Evolutionary conservation across 2,113 vertebrate species (phyloP), one percentile per base, ranked within the genome.

Genomic region (Strix aluco): DNA sequence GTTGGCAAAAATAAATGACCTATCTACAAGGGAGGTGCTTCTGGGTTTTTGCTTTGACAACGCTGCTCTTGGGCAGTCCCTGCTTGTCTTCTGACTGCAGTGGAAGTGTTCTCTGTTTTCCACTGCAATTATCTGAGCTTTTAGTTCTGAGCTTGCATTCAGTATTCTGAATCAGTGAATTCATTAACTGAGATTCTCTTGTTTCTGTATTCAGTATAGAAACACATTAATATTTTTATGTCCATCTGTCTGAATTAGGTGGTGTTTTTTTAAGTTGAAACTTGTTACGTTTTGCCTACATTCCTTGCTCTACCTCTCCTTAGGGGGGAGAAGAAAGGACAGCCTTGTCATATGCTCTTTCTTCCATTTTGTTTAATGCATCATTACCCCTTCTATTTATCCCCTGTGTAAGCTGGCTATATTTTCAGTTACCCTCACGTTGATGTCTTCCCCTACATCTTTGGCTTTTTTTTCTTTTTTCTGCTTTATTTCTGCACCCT

Each of bases 61-160:
- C 1, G 1, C 16, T 32, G 78, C 29, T 27, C 63, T 83, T 0
- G 0, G 54, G 38, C 44, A 44, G 55, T 38, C 44, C 8, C 0
- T 0, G 1, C 1, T 23, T 38, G 18, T 52, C 88, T 54, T 47
- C 67, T 49, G 54, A 4, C 30, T 6, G 9, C 9, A 19, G 42
- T 54, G 57, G 32, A 23, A 36, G 20, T 5, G 22, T 38, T 70
- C 30, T 16, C 17, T 21, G 2, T 21, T 74, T 62, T 19, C 21
- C 21, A 2, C 63, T 49, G 18, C 38, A 36, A 0, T 57, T 77
- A 6, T 22, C 66, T 21, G 65, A 65, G 62, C 77, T 83, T 29
- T 46, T 32, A 40, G 7, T 44, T 63, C 52, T 1, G 2, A 59
- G 59, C 77, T 44, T 40, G 11, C 18, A 2, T 34, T 66, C 27